phyloP scores from a whole-genome alignment of 1,140 invertebrate species.

The Yoshiicerus persimilis region DNA sequence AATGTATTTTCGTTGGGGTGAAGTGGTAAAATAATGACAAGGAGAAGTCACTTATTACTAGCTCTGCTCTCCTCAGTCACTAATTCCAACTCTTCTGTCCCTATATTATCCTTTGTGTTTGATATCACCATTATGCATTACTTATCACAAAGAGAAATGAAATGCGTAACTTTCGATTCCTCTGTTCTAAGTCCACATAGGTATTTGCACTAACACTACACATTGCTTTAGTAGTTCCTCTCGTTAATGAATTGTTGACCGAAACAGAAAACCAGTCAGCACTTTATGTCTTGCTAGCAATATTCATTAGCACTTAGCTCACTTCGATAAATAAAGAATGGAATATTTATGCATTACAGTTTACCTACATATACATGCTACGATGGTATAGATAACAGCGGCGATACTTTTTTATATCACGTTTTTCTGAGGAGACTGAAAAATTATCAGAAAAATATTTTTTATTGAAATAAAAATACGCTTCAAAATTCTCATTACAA shows the following conservation, averaged over 20 bases:
- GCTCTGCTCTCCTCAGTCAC: not conserved
- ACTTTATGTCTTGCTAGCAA: not conserved
- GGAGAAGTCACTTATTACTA: no score
- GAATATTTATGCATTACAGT: not conserved
- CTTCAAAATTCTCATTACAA: not conserved
- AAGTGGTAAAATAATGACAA: not conserved
- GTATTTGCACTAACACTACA: not conserved
- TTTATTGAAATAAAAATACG: no score
- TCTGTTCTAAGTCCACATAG: not conserved
- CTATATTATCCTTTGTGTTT: not conserved
- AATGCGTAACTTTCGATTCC: not conserved
- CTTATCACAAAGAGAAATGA: constrained; percentile 10
- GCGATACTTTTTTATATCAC: no score
- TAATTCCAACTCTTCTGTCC: not conserved
- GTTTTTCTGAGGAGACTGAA: no score
- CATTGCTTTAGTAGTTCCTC: not conserved
- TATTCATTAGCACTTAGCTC: constrained; percentile 6
- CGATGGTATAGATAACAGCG: not conserved
- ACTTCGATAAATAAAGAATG: not conserved
- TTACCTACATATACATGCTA: not conserved
- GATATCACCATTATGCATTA: not conserved
- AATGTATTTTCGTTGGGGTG: not conserved
- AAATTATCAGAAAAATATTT: no score
- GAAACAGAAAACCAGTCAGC: not conserved
- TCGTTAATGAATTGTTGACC: constrained; percentile 16